phyloP scores from a whole-genome alignment of 2,888 invertebrate species.

The Drosophila lutescens region DNA sequence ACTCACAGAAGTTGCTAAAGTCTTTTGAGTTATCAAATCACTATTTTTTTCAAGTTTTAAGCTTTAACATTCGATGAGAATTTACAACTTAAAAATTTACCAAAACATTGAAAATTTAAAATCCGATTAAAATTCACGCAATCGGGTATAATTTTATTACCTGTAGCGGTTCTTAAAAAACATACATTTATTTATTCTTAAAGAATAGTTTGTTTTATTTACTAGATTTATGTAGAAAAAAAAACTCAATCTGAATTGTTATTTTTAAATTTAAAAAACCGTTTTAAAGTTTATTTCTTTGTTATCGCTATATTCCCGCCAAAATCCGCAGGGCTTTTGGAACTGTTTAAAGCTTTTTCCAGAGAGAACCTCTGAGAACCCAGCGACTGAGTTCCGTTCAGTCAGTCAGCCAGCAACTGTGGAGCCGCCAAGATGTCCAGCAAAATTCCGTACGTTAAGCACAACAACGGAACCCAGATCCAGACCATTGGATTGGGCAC shows the following conservation, averaged over 20 bases:
- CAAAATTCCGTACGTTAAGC: slow-evolving; percentile 64
- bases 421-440: slow-evolving; percentile 51
- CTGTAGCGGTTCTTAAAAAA: too few species aligned
- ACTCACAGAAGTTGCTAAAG: not conserved
- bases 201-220: too few species aligned
- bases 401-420: slow-evolving; percentile 29
- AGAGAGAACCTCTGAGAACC: not conserved
- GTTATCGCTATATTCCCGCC: not conserved
- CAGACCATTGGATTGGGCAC: slow-evolving; percentile 82
- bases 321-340: slow-evolving; percentile 2
- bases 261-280: slow-evolving; percentile 3
- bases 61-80: too few species aligned
- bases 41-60: not conserved
- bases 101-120: too few species aligned
- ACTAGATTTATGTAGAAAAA: too few species aligned
- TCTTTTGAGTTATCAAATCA: not conserved
- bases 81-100: too few species aligned
- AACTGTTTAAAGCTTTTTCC: slow-evolving; percentile 10
- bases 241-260: not conserved
- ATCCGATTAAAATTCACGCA: too few species aligned
- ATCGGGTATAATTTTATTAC: too few species aligned
- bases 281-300: not conserved
- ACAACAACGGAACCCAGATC: slow-evolving; percentile 82
- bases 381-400: not conserved
- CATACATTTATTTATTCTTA: too few species aligned